Conservation (phyloP, 2,113 vertebrate genomes). For the Erinaceus europaeus region DNA sequence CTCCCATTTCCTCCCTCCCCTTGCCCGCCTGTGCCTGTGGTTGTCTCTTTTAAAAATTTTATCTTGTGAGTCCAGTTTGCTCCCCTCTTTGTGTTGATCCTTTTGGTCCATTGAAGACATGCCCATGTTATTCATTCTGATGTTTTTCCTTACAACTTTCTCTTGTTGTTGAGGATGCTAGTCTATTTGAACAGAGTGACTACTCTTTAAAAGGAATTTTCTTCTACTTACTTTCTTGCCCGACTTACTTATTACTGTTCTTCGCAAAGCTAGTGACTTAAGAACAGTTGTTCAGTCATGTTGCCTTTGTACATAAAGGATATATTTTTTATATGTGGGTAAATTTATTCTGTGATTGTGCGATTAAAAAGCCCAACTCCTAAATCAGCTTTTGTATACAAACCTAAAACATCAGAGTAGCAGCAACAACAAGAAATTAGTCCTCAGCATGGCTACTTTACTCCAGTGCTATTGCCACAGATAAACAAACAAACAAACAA, state of each 20-base stretch:
- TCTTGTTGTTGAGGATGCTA: background rate
- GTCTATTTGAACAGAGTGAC: background rate
- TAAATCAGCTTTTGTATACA: background rate
- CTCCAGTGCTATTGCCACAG: background rate
- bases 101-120: background rate
- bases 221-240: background rate
- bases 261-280: conserved; percentile 11
- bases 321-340: background rate
- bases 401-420: background rate
- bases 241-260: background rate
- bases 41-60: conserved; percentile 39
- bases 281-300: background rate
- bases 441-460: background rate
- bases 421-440: background rate
- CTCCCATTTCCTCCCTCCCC: background rate
- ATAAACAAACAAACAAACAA: background rate
- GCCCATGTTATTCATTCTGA: conserved; percentile 5
- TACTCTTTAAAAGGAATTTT: background rate
- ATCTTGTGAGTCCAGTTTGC: conserved; percentile 9
- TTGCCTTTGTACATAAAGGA: background rate
- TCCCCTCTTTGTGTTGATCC: background rate
- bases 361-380: background rate
- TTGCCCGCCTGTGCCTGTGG: background rate
- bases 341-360: background rate
- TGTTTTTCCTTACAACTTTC: background rate